Evolutionary conservation across 2,113 vertebrate genomes (phyloP).

Genomic region (western clawed frog (Xenopus tropicalis)): DNA sequence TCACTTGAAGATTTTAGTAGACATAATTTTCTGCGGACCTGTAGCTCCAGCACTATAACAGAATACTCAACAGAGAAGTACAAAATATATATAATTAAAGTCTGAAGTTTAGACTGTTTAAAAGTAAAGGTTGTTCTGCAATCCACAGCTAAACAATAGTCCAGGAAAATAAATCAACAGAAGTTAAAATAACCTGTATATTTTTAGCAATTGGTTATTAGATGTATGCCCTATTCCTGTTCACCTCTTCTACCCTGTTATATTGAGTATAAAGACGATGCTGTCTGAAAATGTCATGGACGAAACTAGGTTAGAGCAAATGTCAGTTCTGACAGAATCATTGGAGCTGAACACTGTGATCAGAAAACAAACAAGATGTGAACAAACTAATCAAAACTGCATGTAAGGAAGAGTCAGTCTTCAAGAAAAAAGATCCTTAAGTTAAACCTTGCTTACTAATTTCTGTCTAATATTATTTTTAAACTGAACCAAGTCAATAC

Average conservation of each 20-base stretch:
- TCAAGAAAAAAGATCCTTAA: not conserved
- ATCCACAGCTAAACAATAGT: no score
- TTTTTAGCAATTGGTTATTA: constrained; percentile 17
- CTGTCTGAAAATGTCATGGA: constrained; percentile 24
- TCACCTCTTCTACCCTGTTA: constrained; percentile 22
- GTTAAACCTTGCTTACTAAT: not conserved
- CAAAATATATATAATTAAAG: no score
- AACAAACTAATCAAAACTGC: constrained; percentile 22
- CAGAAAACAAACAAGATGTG: constrained; percentile 21
- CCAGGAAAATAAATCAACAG: no score
- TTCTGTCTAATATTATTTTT: not conserved
- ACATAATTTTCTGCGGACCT: no score
- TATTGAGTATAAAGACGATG: constrained; percentile 7
- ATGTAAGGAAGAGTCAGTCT: constrained; percentile 9
- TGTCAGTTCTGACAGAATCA: constrained; percentile 38
- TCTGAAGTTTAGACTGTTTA: no score
- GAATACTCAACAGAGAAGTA: no score
- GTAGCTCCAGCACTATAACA: no score
- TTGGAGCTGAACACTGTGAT: constrained; percentile 30
- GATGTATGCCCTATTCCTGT: constrained; percentile 2
- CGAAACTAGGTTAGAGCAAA: constrained; percentile 36
- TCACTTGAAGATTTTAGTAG: no score
- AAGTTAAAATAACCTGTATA: not conserved
- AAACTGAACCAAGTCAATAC: not conserved
- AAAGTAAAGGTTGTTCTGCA: no score